Conservation (phyloP, 2,797 vertebrate genomes). For the Hemitrygon akajei region DNA sequence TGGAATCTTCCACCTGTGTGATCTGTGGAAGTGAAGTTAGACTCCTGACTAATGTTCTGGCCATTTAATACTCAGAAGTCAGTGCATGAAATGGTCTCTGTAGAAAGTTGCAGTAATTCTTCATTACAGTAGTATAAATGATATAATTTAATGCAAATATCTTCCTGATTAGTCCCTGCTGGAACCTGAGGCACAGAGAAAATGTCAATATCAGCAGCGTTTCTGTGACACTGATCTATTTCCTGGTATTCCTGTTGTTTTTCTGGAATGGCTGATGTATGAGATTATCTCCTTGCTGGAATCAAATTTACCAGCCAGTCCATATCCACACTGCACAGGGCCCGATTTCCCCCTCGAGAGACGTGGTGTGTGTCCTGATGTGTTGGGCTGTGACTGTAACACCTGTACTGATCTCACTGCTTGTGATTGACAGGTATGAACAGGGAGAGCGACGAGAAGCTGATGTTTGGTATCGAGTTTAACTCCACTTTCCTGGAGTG, state of each 20-base stretch:
- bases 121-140: not conserved
- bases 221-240: not conserved
- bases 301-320: not conserved
- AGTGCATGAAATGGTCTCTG: not conserved
- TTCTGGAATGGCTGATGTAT: not conserved
- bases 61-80: no score
- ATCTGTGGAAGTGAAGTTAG: not conserved
- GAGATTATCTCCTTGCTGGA: no score
- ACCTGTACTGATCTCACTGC: not conserved
- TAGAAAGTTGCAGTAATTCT: not conserved
- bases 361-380: not conserved
- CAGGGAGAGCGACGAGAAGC: not conserved
- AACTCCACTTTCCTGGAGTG: slow-evolving; percentile 32
- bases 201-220: not conserved
- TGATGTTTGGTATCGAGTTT: slow-evolving; percentile 13
- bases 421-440: not conserved
- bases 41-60: not conserved
- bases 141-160: not conserved
- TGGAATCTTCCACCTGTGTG: no score
- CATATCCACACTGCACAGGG: no score
- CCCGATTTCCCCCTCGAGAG: no score
- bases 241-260: not conserved
- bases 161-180: not conserved
- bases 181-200: not conserved
- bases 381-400: not conserved